Conservation (phyloP, 2,113 vertebrate genomes). For the Tauraco erythrolophus region DNA sequence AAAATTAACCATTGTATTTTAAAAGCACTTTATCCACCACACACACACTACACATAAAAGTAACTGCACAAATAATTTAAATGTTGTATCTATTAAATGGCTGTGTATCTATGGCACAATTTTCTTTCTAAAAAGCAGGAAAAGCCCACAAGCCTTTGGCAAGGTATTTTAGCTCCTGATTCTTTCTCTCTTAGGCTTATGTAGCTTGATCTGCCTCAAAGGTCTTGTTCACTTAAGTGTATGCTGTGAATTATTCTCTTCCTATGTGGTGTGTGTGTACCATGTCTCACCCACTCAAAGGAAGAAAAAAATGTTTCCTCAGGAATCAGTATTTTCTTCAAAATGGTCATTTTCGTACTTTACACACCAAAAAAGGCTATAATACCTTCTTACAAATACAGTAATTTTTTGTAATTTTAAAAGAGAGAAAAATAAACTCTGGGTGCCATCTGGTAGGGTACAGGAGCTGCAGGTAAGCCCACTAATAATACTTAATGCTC, state of each 20-base stretch:
- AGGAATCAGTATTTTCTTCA: background rate
- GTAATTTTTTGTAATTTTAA: background rate
- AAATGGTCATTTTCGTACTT: background rate
- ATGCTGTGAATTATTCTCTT: background rate
- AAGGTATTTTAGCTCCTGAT: background rate
- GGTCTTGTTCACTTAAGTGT: constrained; percentile 20
- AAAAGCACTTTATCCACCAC: background rate
- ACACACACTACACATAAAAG: background rate
- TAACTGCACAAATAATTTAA: background rate
- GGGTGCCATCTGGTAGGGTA: constrained; percentile 39
- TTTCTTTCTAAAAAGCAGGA: background rate
- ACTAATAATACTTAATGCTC: constrained; percentile 43
- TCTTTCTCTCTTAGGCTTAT: background rate
- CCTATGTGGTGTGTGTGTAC: background rate
- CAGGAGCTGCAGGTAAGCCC: constrained; percentile 52
- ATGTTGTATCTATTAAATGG: constrained; percentile 12
- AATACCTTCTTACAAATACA: background rate
- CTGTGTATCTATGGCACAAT: background rate
- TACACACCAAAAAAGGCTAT: background rate
- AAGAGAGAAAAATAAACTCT: background rate
- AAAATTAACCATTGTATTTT: background rate
- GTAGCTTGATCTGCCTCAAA: constrained; percentile 36
- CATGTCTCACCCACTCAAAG: background rate
- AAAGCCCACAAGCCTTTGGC: background rate
- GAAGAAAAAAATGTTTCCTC: background rate